A percentile compares a stretch with the other conserved stretches of the same genome.
Conservation (phyloP, 35 echinoderm and acorn worm genomes). For the Lytechinus pictus region DNA sequence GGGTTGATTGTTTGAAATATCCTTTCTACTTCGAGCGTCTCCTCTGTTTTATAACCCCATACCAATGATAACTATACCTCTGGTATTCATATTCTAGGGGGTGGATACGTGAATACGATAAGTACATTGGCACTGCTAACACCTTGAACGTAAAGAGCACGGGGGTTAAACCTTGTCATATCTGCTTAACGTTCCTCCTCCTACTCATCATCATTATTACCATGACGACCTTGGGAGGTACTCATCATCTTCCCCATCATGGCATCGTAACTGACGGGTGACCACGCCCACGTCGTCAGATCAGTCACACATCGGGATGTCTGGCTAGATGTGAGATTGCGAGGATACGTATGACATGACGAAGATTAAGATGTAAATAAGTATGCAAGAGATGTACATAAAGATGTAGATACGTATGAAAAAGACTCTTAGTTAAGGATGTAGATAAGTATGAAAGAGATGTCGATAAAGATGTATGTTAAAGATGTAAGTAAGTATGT, state of each 20-base stretch:
- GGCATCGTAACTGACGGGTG: background rate
- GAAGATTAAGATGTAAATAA: background rate
- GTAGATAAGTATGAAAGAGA: too few relatives aligned
- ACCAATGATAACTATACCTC: background rate
- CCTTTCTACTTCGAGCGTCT: background rate
- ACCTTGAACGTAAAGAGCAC: background rate
- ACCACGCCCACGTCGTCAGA: background rate
- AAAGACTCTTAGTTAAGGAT: background rate
- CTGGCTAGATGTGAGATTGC: background rate
- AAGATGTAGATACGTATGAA: background rate
- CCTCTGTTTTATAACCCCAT: background rate
- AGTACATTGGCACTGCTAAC: background rate
- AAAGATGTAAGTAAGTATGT: too few relatives aligned
- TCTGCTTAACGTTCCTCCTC: background rate
- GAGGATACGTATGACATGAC: background rate
- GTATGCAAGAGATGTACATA: background rate
- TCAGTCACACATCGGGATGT: background rate
- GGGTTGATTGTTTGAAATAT: background rate
- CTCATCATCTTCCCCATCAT: background rate
- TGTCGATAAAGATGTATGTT: too few relatives aligned
- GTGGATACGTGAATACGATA: conserved; percentile 18
- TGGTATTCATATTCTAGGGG: background rate
- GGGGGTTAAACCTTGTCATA: background rate
- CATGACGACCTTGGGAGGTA: background rate
- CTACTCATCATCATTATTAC: conserved; percentile 12